phyloP scores from a whole-genome alignment of 2,797 vertebrate genomes.

The Acrocephalus scirpaceus region DNA sequence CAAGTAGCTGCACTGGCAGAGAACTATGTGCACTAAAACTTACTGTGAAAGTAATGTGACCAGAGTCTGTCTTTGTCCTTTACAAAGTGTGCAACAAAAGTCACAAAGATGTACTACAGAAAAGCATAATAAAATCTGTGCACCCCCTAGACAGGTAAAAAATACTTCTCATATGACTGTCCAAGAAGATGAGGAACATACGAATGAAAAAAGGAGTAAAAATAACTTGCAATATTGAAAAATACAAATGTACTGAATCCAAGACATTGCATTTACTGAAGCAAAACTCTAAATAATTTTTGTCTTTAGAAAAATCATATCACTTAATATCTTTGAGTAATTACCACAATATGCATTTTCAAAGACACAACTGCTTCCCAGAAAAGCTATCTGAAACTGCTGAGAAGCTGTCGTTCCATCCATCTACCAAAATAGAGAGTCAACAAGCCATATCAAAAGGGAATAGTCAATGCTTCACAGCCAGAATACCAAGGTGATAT shows the following conservation, averaged over 20 bases:
- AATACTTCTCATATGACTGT: rapidly evolving
- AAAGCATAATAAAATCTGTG: neutral
- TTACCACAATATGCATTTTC: neutral
- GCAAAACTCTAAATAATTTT: neutral
- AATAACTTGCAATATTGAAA: neutral
- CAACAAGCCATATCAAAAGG: neutral
- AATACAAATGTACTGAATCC: neutral
- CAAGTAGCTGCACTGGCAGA: neutral
- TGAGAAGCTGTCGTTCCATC: neutral
- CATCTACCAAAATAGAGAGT: neutral
- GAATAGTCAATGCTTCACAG: neutral
- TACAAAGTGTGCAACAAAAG: neutral
- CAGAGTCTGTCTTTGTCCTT: neutral
- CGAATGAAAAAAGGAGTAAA: neutral
- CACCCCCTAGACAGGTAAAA: neutral
- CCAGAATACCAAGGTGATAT: neutral
- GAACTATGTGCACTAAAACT: neutral
- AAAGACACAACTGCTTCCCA: neutral
- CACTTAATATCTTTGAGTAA: neutral
- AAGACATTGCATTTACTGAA: neutral
- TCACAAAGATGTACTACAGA: neutral
- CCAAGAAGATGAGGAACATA: neutral
- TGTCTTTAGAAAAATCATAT: neutral
- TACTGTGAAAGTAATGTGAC: neutral
- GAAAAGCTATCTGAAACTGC: neutral